Evolutionary conservation across 2,888 invertebrate species (phyloP).

Genomic region (Resseliella maxima): DNA sequence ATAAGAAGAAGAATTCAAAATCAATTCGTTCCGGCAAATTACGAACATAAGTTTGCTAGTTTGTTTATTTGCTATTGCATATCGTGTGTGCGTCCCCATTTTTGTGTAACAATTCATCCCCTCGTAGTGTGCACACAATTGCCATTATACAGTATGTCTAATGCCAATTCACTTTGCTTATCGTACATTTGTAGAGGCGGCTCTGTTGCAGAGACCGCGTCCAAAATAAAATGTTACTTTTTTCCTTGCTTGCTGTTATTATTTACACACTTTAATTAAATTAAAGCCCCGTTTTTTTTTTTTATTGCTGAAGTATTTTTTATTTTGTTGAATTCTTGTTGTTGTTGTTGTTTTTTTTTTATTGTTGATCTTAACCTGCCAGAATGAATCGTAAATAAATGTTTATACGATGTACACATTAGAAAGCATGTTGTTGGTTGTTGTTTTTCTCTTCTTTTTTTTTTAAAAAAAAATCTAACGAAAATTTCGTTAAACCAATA

Average conservation of each 20-base stretch:
- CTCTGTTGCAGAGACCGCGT: background rate
- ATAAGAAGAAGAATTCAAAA: no score
- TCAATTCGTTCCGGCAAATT: conserved; percentile 55
- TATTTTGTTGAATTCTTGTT: background rate
- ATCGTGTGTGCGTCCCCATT: background rate
- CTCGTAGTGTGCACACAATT: no score
- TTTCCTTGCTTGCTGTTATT: conserved; percentile 30
- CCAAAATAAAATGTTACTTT: conserved; percentile 21
- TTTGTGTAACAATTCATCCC: background rate
- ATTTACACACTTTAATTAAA: conserved; percentile 55
- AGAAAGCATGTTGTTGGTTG: background rate
- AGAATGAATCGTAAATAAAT: conserved; percentile 1
- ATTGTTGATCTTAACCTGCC: background rate
- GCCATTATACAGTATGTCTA: background rate
- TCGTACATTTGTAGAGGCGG: background rate
- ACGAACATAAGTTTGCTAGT: conserved; percentile 53
- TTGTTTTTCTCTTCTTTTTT: background rate
- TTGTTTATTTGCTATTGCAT: conserved; percentile 44
- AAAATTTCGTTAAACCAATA: background rate
- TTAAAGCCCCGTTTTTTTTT: conserved; percentile 54
- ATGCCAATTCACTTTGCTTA: background rate
- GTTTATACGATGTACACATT: background rate
- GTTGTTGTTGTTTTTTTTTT: background rate
- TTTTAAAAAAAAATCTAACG: background rate
- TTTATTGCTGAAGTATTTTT: background rate